Evolutionary conservation across 2,113 vertebrate genomes (phyloP), one percentile per base, ranked within the genome.

Genomic region (Parus major): DNA sequence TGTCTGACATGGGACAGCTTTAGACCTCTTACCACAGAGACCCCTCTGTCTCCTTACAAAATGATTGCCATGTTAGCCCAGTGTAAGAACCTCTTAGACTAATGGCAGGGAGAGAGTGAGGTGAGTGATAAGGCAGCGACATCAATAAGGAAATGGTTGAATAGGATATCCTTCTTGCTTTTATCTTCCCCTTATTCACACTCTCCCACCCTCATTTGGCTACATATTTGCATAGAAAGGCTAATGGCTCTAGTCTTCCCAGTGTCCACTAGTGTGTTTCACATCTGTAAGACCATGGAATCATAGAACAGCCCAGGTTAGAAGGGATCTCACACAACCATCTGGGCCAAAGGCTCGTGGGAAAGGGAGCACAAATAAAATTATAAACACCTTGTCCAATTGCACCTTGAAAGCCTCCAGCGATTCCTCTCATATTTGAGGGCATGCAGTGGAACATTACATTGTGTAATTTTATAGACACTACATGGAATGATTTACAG

Each of bases 341-440:
- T 8, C 50, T 33, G 55, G 21, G 56, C 49, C 65, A 55, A n/a
- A 24, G 41, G 16, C 11, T 35, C 1, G 0, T 2, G 10, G 60
- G 28, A 53, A 59, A 36, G 6, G 55, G 3, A 75, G 28, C 33
- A 42, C 55, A 50, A 50, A 17, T 18, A 22, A 57, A 47, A 9
- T 24, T 4, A 57, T 15, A 23, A 65, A 35, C 39, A 46, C 39
- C 35, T 79, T 31, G 33, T 49, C 16, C 50, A 29, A 10, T 1
- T 12, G 25, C 10, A 11, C 16, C 49, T 24, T 49, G 27, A n/a
- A 44, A 69, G 24, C 35, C 33, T 56, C 19, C 36, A 42, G 47
- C 5, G 20, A 42, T 4, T 28, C 50, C 18, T 44, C 44, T 44
- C 35, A 1, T 2, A 9, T 17, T 8, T 42, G 61, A 79, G 50